phyloP scores from a whole-genome alignment of 2,888 invertebrate genomes.

The Aelia acuminata region DNA sequence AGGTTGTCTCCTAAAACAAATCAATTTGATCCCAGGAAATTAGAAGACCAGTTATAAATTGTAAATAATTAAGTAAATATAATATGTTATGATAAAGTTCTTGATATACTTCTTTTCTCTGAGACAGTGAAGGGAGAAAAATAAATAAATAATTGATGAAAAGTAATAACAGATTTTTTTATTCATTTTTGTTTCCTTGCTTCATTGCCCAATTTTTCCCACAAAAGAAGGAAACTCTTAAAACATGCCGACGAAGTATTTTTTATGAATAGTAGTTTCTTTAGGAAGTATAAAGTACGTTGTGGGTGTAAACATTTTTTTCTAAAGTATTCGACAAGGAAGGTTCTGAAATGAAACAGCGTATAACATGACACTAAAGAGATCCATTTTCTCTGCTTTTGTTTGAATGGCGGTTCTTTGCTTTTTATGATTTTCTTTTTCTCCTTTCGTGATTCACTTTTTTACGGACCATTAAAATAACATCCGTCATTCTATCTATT shows the following conservation, averaged over 20 bases:
- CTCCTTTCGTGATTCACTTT: background rate
- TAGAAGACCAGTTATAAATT: too few relatives aligned
- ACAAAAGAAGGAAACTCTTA: background rate
- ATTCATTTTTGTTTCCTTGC: background rate
- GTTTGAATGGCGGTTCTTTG: background rate
- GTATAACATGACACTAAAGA: background rate
- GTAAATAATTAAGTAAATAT: too few relatives aligned
- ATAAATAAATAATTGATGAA: too few relatives aligned
- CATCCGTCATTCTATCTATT: background rate
- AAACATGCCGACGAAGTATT: background rate
- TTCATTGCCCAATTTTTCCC: background rate
- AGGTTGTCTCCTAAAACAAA: too few relatives aligned
- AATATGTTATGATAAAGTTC: too few relatives aligned
- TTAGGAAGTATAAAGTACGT: background rate
- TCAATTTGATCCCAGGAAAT: too few relatives aligned
- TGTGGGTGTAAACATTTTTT: background rate
- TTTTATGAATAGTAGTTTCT: conserved; percentile 8
- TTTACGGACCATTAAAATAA: background rate
- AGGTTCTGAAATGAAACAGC: background rate
- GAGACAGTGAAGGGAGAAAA: too few relatives aligned
- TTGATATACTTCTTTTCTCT: too few relatives aligned
- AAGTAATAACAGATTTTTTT: too few relatives aligned
- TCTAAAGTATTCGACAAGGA: background rate
- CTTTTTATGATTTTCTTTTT: background rate
- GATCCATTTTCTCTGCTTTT: background rate